Evolutionary conservation across 2,113 vertebrate species (phyloP).

Genomic region (Oryzias javanicus): DNA sequence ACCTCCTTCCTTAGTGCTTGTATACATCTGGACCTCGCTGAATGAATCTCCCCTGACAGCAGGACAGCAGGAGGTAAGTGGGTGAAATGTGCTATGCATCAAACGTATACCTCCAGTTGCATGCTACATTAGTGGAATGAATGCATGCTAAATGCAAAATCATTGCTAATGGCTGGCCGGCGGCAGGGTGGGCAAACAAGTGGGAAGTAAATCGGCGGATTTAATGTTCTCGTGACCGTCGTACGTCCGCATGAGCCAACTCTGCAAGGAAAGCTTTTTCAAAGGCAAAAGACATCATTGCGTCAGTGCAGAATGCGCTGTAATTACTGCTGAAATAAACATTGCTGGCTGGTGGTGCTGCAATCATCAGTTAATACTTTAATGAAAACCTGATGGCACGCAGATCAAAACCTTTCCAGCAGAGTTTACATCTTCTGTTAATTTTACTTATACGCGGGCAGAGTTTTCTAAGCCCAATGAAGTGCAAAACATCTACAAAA

Average conservation of each 20-base stretch:
- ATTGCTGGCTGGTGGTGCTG: slow-evolving; percentile 36
- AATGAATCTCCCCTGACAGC: slow-evolving; percentile 47
- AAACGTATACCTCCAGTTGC: slow-evolving; percentile 33
- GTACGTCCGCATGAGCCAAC: slow-evolving; percentile 15
- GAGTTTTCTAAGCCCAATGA: slow-evolving; percentile 12
- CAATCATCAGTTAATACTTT: slow-evolving; percentile 63
- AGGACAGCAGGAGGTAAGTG: slow-evolving; percentile 5
- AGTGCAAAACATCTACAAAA: slow-evolving; percentile 20
- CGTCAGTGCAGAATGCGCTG: slow-evolving; percentile 28
- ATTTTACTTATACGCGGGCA: slow-evolving; percentile 46
- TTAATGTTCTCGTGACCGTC: slow-evolving; percentile 34
- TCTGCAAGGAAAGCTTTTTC: slow-evolving; percentile 35
- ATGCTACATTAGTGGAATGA: slow-evolving; percentile 55
- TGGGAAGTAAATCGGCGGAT: slow-evolving; percentile 31
- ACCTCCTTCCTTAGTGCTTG: not conserved
- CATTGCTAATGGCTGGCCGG: slow-evolving; percentile 35
- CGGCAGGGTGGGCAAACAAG: slow-evolving; percentile 28
- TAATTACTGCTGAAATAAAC: slow-evolving; percentile 53
- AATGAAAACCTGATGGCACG: slow-evolving; percentile 52
- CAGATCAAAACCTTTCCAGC: slow-evolving; percentile 50
- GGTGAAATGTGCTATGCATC: slow-evolving; percentile 20
- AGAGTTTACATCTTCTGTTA: slow-evolving; percentile 44
- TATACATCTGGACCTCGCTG: slow-evolving; percentile 43
- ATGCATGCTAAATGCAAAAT: slow-evolving; percentile 36
- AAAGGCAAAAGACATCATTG: slow-evolving; percentile 25